Base-by-base conservation (phyloP, 2,888 invertebrate genomes). In the Lithophane leautieri region DNA sequence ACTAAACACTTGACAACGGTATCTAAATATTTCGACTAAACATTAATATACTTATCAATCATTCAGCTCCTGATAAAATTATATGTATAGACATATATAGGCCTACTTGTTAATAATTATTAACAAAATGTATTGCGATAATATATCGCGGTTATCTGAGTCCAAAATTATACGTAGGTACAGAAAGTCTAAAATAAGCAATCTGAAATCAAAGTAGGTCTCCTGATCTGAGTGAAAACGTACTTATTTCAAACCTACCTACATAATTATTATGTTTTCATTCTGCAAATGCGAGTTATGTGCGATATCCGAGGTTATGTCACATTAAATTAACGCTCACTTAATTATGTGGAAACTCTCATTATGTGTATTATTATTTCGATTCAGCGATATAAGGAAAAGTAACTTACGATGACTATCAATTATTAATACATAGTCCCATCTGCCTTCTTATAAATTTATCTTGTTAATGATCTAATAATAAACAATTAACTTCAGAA, bases 71-170 rank as follows among this genome's bases (percentile, higher is more conserved):
- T 28, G 9, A 28, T 47, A 44, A 47, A 14, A 47, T 28, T 14
- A 16, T 19, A 66, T 34, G 6, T 25, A 19, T 42, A 42, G 9
- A 25, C 19, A 44, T 47, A 69, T 50, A 58, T 14, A 56, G 14
- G 14, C 50, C 25, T 54, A 72, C 40, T 25, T 73, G 40, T 11
- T 25, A 56, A 60, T 28, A 25, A 19, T 47, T 58, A 61, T 50
- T 42, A 52, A 40, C 34, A 47, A 50, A n/a, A n/a, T 28, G 19
- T 60, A 19, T 42, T 25, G 40, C 14, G 40, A 62, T 56, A 76
- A 44, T 28, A 1, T 47, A 40, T 66, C 76, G 25, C 34, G 9
- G 22, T 76, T 76, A 75, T 76, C 76, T 47, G 22, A 25, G 11
- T 25, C 25, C 22, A 56, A 75, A 65, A 19, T 28, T 22, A 50